Base-by-base conservation (phyloP, 2,113 vertebrate genomes). In the Lagopus muta region DNA sequence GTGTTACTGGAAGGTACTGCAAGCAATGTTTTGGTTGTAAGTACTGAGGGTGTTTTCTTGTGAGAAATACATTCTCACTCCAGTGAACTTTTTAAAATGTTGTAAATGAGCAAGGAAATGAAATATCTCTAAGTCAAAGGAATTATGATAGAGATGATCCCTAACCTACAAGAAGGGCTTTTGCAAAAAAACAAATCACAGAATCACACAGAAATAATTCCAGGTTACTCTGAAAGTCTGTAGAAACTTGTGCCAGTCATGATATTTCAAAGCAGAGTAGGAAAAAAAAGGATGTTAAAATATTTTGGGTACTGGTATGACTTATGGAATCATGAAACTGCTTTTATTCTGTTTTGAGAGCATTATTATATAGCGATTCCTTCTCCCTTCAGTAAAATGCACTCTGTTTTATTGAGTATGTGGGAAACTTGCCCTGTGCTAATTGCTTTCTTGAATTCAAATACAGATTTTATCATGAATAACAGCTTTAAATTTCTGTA, bases 51-150 rank as follows among this genome's bases (percentile, higher is more conserved):
- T 42, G 1, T 24, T 66, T 74, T 57, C 52, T 64, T 34, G 9
- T 50, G 40, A 90, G 55, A 83, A 70, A 11, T 50, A 50, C 0
- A 1, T 17, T 36, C 1, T 40, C 1, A 0, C 2, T 1, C 30
- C 42, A 24, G 11, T 16, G 13, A 32, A n/a, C 11, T n/a, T 55
- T 28, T 42, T 17, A 18, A 28, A 30, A 28, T 32, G 16, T 38
- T 38, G 30, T 57, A 42, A 73, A 17, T 11, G 5, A 42, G 54
- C 38, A 25, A 30, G 40, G 40, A 57, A 57, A n/a, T 21, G 25
- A 42, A 42, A 43, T 32, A 57, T 19, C 71, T 40, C 22, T 42
- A 13, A 38, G 15, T 42, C 32, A 42, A 30, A 58, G 6, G 32
- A 27, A 19, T 27, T 57, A 24, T 38, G 10, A 27, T n/a, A 58